Evolutionary conservation across 2,888 invertebrate species (phyloP).

Genomic region (Sepioteuthis lessoniana): DNA sequence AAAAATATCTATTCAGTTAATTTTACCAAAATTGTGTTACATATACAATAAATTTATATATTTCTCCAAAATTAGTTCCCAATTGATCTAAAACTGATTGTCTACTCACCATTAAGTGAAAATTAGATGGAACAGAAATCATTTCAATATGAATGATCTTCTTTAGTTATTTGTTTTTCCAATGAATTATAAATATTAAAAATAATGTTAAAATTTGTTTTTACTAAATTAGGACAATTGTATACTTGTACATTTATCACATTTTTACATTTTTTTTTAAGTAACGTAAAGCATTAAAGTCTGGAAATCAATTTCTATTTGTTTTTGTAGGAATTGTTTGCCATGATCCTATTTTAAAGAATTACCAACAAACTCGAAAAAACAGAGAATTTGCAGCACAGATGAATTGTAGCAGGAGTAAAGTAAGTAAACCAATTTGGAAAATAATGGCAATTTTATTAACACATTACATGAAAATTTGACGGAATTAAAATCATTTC

Average conservation of each 20-base stretch:
- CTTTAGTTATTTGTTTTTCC: not conserved
- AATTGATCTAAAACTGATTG: not conserved
- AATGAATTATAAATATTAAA: too few species aligned
- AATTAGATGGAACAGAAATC: not conserved
- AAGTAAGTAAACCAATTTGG: constrained; percentile 58
- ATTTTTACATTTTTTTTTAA: too few species aligned
- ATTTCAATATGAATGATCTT: not conserved
- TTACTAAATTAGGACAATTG: not conserved
- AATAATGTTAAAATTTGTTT: not conserved
- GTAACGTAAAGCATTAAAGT: not conserved
- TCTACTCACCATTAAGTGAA: not conserved
- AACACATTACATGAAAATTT: too few species aligned
- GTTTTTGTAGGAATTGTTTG: constrained; percentile 70
- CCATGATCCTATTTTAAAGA: constrained; percentile 74
- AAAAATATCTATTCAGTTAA: not conserved
- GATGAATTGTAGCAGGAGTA: constrained; percentile 64
- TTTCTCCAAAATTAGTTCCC: not conserved
- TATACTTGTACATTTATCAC: not conserved
- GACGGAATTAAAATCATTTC: too few species aligned
- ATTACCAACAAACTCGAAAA: constrained; percentile 66
- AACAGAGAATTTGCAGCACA: constrained; percentile 68
- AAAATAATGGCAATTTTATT: too few species aligned
- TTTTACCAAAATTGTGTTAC: not conserved
- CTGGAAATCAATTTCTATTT: not conserved
- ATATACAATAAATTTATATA: not conserved